Base-by-base conservation (phyloP, 2,888 invertebrate species). In the Agrotis clavis region DNA sequence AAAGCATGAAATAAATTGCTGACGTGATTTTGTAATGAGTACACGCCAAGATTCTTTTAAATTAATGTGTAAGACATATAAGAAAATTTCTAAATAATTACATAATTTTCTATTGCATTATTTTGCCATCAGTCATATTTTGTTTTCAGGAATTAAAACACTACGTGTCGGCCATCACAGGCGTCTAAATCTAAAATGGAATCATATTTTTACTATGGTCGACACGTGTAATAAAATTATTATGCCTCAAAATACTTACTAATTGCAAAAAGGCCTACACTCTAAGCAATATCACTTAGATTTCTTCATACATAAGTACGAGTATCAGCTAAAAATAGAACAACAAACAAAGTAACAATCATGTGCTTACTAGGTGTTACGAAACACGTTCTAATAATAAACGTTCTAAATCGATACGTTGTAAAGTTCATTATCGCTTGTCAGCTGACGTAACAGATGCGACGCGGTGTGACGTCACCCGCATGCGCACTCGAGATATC, bases 391-490 rank as follows among this genome's bases (percentile, higher is more conserved):
- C 60, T 76, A 83, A 78, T 69, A 82, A 78, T 81, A 82, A 53
- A 67, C 57, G 47, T 66, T 74, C 59, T 71, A 80, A 69, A 71
- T 25, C 11, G 4, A 54, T 51, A 11, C 0, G 1, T 0, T 0
- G 35, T 64, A 81, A 83, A 66, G 83, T 81, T 71, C 70, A 85
- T 67, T 85, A 81, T 85, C 73, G 82, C 70, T 61, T 69, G 68
- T 30, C n/a, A 48, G 48, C 69, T 88, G 86, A 87, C 77, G 86
- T 79, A 86, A 85, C 69, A 72, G 51, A 54, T 67, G 48, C 64
- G 63, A 41, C 51, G 68, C 47, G 51, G 11, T 14, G 25, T 90
- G 88, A 90, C 90, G 90, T 91, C 87, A 90, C 68, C 64, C 82
- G 77, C 86, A 81, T 84, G 82, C 86, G 83, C 83, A 71, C 59